Evolutionary conservation across 2,888 invertebrate species (phyloP), one percentile per base, ranked within the genome.

Genomic region (Caenorhabditis sp.): DNA sequence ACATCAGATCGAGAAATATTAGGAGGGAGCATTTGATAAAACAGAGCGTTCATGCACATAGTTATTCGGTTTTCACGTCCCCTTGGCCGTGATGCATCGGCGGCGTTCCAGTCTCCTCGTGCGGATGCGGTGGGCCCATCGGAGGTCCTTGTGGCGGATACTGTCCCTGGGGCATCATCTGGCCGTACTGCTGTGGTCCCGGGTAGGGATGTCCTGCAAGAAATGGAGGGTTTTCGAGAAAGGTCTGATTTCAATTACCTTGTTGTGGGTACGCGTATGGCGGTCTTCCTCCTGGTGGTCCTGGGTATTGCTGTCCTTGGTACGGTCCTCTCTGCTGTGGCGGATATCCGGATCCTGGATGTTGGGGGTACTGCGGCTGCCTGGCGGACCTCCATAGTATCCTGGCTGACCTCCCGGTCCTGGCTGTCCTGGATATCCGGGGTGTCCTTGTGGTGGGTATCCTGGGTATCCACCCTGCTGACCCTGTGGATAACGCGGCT

Each of bases 81-180:
- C 55, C 58, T 50, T 46, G 45, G 63, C 85, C 85, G 50, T 83
- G 85, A 43, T 85, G 85, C 82, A 85, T 83, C 26, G 85, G 85
- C 27, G 83, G 84, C 15, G 85, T 81, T 32, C 83, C 82, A 7
- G 72, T 81, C 15, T 81, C 66, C 17, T 66, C 66, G 41, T 66
- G 59, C 1, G 32, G 52, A 13, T 62, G 70, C 0, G 74, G 80
- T 37, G 59, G 77, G 48, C 66, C 52, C 70, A 71, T 59, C 39
- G 73, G 76, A 11, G 61, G 74, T 53, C 53, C 55, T 17, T 72
- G 76, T 63, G 76, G 74, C 13, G 63, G 68, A 39, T 72, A 73
- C 13, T 65, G 59, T 3, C 71, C 62, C 50, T 71, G 70, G 13
- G 62, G 74, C 27, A 63, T 41, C 68, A 63, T 77, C 50, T 59